Percentiles rank a stretch among this genome's conserved stretches.
phyloP scores from a whole-genome alignment of 1,140 invertebrate genomes.

The Sitobion miscanthi region DNA sequence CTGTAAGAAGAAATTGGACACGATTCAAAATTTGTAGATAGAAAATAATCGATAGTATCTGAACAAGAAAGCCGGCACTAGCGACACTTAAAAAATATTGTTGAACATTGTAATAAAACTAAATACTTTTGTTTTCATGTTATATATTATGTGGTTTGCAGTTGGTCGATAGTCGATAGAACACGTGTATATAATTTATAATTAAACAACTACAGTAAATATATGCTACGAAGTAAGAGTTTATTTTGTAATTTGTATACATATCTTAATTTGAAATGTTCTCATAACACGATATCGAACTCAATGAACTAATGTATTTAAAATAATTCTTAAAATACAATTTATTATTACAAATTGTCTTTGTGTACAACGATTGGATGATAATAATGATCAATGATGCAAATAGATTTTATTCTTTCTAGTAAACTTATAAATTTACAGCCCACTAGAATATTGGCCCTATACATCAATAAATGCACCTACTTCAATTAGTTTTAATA shows the following conservation, averaged over 20 bases:
- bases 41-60: neutral
- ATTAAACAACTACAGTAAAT: neutral
- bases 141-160: neutral
- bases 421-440: neutral
- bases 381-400: neutral
- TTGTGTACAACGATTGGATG: neutral
- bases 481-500: slow-evolving; percentile 28
- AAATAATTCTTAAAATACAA: neutral
- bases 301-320: neutral
- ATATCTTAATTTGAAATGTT: neutral
- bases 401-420: neutral
- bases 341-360: neutral
- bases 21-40: neutral
- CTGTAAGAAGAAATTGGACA: neutral
- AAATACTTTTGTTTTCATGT: neutral
- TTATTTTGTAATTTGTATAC: too few relatives aligned
- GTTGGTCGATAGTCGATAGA: neutral
- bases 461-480: neutral
- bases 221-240: neutral
- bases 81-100: neutral
- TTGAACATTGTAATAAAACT: neutral
- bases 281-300: neutral
- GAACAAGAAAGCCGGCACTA: neutral
- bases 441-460: neutral
- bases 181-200: neutral